phyloP scores from a whole-genome alignment of 2,797 vertebrate species.

The Somateria mollissima region DNA sequence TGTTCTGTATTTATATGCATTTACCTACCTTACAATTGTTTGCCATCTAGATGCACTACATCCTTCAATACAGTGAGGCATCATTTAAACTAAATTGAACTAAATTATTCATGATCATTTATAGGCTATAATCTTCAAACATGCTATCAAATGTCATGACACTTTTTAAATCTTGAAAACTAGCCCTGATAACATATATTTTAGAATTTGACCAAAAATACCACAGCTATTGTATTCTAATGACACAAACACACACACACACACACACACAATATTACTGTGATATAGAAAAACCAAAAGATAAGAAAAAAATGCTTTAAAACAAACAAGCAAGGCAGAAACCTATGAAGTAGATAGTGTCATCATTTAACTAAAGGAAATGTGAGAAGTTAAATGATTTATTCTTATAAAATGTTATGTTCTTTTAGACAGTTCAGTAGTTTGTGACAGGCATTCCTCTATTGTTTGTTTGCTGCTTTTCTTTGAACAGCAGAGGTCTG shows the following conservation, averaged over 20 bases:
- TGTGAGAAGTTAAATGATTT: background rate
- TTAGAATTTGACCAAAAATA: background rate
- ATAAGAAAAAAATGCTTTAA: background rate
- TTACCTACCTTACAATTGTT: background rate
- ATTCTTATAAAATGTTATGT: background rate
- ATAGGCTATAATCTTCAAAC: background rate
- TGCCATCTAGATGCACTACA: background rate
- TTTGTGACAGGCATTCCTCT: background rate
- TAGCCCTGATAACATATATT: background rate
- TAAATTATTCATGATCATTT: background rate
- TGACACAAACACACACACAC: background rate
- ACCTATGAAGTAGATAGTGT: rapidly evolving
- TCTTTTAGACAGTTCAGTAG: background rate
- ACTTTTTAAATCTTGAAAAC: background rate
- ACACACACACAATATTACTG: background rate
- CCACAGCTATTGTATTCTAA: background rate
- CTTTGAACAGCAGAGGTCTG: background rate
- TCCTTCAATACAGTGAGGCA: background rate
- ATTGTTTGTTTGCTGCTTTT: background rate
- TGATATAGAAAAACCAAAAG: background rate
- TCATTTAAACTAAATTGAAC: background rate
- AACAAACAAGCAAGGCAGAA: background rate
- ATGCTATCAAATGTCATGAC: background rate
- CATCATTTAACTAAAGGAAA: background rate
- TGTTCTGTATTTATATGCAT: rapidly evolving